Conservation (phyloP, 2,113 vertebrate species). For the Cyprinodon variegatus region DNA sequence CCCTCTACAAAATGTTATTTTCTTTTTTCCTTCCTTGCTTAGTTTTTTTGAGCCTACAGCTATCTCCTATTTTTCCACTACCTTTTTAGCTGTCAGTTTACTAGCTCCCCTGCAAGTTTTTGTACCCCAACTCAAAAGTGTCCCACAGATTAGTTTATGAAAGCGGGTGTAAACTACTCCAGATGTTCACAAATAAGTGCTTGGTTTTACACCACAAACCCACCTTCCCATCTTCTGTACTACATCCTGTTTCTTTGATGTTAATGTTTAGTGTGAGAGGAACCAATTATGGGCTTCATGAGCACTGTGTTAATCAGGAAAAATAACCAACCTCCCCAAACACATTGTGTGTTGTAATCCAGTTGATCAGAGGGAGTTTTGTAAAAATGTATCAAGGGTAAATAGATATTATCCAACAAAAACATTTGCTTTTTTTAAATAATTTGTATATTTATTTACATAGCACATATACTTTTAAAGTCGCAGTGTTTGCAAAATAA, state of each 20-base stretch:
- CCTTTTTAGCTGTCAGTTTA: slow-evolving; percentile 38
- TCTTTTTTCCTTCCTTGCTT: neutral
- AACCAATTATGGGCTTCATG: slow-evolving; percentile 23
- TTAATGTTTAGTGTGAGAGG: slow-evolving; percentile 43
- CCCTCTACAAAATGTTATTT: neutral
- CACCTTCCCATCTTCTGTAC: slow-evolving; percentile 58
- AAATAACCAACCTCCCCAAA: slow-evolving; percentile 39
- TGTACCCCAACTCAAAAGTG: slow-evolving; percentile 65
- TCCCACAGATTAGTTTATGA: slow-evolving; percentile 64
- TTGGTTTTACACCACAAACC: slow-evolving; percentile 65
- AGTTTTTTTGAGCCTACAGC: slow-evolving; percentile 13
- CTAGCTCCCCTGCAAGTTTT: slow-evolving; percentile 55
- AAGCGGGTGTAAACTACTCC: slow-evolving; percentile 72
- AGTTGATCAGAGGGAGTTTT: slow-evolving; percentile 38
- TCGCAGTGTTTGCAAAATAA: neutral
- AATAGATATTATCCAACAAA: slow-evolving; percentile 48
- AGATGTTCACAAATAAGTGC: slow-evolving; percentile 79
- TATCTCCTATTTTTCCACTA: slow-evolving; percentile 14
- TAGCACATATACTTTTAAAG: neutral
- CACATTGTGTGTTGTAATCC: slow-evolving; percentile 55
- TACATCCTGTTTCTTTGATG: slow-evolving; percentile 69
- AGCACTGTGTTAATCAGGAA: slow-evolving; percentile 52
- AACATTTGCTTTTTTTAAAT: neutral
- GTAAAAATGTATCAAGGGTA: slow-evolving; percentile 48
- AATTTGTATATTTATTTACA: neutral